Evolutionary conservation across 2,888 invertebrate genomes (phyloP).

Genomic region (Leptopilina syphax): DNA sequence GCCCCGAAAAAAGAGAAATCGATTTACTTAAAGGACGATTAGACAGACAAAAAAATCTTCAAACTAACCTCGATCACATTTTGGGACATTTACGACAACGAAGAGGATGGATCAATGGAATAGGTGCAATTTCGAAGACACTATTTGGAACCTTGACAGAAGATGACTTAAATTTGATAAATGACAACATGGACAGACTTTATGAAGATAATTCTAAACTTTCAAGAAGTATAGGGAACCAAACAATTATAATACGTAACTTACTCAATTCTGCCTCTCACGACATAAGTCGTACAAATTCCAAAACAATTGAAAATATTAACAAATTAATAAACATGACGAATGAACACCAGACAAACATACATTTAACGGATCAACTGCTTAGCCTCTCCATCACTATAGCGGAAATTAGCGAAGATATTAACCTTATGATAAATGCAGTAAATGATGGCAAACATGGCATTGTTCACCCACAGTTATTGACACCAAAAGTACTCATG

Average conservation of each 20-base stretch:
- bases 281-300: too few species aligned
- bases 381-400: too few species aligned
- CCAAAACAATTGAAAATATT: too few species aligned
- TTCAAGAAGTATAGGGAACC: neutral
- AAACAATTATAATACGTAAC: neutral
- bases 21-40: neutral
- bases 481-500: too few species aligned
- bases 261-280: neutral
- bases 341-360: too few species aligned
- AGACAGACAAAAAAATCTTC: too few species aligned
- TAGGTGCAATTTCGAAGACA: neutral
- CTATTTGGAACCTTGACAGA: neutral
- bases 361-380: too few species aligned
- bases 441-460: too few species aligned
- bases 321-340: too few species aligned
- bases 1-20: neutral
- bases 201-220: neutral
- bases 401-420: too few species aligned
- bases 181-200: neutral
- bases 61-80: neutral
- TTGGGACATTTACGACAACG: neutral
- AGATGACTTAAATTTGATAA: neutral
- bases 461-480: too few species aligned
- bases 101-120: neutral
- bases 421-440: too few species aligned